Conservation (phyloP, 2,113 vertebrate species). For the Ceuthmochares aereus region DNA sequence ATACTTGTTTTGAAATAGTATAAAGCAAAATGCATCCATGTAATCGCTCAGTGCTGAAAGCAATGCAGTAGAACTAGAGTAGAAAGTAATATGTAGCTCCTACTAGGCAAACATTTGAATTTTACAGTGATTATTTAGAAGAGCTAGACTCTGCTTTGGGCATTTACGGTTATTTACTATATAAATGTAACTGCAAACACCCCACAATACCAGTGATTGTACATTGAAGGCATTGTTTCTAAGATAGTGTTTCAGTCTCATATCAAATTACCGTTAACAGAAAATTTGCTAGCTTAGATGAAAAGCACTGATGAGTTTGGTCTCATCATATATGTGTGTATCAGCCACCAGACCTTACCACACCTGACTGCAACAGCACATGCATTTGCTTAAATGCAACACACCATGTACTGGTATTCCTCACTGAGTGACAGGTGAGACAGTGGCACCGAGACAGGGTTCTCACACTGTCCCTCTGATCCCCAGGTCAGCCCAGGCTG, state of each 20-base stretch:
- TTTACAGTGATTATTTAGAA: background rate
- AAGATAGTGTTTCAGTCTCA: background rate
- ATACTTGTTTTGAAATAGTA: background rate
- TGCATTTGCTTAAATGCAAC: background rate
- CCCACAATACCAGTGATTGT: background rate
- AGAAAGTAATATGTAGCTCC: background rate
- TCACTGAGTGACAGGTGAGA: background rate
- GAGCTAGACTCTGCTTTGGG: background rate
- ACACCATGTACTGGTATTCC: background rate
- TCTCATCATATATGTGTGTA: accelerated
- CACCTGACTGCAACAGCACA: background rate
- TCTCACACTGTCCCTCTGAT: background rate
- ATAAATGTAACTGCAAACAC: background rate
- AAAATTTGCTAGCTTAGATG: background rate
- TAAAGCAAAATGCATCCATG: background rate
- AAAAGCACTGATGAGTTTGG: background rate
- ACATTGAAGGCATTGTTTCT: background rate
- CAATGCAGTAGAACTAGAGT: background rate
- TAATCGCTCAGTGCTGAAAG: background rate
- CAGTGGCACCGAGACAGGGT: background rate
- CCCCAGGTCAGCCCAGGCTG: background rate
- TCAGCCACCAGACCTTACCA: background rate
- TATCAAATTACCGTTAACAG: background rate
- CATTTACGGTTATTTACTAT: background rate
- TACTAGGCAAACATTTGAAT: background rate